These are phyloP conservation scores for Sanderia malayensis DNA, from an alignment of 30 jellyfish, hydroid and myxozoan species.

Conservation along the genomic window DNA sequence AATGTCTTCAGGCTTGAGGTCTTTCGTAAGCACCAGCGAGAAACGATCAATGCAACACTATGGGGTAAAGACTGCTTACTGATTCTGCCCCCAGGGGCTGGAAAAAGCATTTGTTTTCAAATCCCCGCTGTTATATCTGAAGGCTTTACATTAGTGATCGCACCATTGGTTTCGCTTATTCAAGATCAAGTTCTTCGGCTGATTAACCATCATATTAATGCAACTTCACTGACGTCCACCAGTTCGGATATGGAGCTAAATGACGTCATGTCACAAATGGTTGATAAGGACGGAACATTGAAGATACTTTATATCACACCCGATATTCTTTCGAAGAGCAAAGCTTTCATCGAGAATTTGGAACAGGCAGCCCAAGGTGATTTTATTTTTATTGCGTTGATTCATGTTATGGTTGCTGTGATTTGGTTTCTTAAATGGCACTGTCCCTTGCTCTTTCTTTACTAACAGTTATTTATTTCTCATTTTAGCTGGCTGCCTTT, in stretches of 20 bases:
- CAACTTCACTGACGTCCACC: conserved; percentile 60
- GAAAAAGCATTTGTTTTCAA: conserved; percentile 90
- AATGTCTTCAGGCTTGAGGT: conserved; percentile 28
- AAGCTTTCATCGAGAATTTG: conserved; percentile 80
- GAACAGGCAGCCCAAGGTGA: conserved; percentile 74
- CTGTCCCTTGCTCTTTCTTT: background rate
- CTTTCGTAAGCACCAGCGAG: conserved; percentile 75
- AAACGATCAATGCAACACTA: conserved; percentile 77
- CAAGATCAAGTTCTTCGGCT: conserved; percentile 79
- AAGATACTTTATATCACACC: conserved; percentile 91
- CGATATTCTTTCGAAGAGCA: conserved; percentile 78
- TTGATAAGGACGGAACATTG: conserved; percentile 19
- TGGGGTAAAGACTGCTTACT: conserved; percentile 71
- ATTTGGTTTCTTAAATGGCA: background rate
- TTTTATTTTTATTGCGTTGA: too few relatives aligned
- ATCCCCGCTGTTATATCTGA: conserved; percentile 73
- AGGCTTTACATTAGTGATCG: conserved; percentile 65
- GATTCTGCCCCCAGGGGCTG: conserved; percentile 96
- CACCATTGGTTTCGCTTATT: conserved; percentile 82
- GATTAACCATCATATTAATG: conserved; percentile 37
- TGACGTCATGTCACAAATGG: conserved; percentile 50
- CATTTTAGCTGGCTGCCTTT: conserved; percentile 57
- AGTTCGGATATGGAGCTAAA: conserved; percentile 45
- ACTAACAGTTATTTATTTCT: background rate
- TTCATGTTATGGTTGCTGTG: background rate